Percentiles rank a stretch among this genome's conserved stretches.
Evolutionary conservation across 30 jellyfish, hydroid and myxozoan genomes (phyloP).

Genomic region (Phacellophora camtschatica): DNA sequence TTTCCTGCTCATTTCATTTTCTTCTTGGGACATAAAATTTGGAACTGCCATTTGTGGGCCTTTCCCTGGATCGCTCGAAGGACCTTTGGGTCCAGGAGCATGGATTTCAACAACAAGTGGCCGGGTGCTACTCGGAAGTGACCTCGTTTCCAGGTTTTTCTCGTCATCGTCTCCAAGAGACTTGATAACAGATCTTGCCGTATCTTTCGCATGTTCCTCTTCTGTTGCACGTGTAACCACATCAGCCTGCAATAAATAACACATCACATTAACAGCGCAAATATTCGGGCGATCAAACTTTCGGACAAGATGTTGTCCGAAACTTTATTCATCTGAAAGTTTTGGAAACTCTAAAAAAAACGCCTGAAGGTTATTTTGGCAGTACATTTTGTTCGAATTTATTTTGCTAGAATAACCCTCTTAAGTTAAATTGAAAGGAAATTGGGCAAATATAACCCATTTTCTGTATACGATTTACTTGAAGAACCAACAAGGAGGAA

Average conservation of each 20-base stretch:
- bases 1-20: slow-evolving; percentile 76
- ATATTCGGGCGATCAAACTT: neutral
- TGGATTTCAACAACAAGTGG: slow-evolving; percentile 92
- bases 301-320: neutral
- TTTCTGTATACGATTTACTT: too few species aligned
- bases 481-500: too few species aligned
- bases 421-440: too few species aligned
- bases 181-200: slow-evolving; percentile 88
- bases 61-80: slow-evolving; percentile 98
- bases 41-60: slow-evolving; percentile 64
- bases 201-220: slow-evolving; percentile 80
- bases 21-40: slow-evolving; percentile 79
- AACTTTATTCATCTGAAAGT: neutral
- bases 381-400: too few species aligned
- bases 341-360: too few species aligned
- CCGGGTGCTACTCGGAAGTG: slow-evolving; percentile 91
- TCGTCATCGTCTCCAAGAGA: slow-evolving; percentile 91
- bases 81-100: slow-evolving; percentile 90
- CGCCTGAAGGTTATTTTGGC: too few species aligned
- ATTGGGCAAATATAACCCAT: too few species aligned
- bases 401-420: too few species aligned
- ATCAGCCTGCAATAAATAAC: slow-evolving; percentile 27
- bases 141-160: slow-evolving; percentile 83
- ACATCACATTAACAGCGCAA: too few species aligned
- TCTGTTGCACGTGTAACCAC: slow-evolving; percentile 31